These are phyloP conservation scores for Apotomis turbidana DNA, from an alignment of 2,888 invertebrate species.

Conservation along the genomic window DNA sequence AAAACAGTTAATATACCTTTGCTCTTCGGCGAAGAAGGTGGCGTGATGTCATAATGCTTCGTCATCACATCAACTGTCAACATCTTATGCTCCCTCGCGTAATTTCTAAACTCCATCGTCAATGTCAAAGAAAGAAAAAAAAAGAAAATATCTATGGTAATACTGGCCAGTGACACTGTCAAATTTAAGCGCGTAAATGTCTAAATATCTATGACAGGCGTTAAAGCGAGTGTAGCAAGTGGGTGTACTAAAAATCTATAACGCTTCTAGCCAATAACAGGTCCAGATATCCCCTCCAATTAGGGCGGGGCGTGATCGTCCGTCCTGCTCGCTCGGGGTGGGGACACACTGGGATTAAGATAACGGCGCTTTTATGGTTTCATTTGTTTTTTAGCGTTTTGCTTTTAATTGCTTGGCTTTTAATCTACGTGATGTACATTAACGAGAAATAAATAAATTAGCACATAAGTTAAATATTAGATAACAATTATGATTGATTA, in stretches of 20 bases:
- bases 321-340: constrained; percentile 64
- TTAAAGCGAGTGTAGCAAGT: constrained; percentile 33
- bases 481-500: too few relatives aligned
- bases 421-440: not conserved
- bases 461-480: too few relatives aligned
- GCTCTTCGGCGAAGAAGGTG: constrained; percentile 71
- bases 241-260: constrained; percentile 76
- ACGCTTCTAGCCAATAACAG: constrained; percentile 73
- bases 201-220: constrained; percentile 33
- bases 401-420: constrained; percentile 16
- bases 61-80: constrained; percentile 63
- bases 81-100: constrained; percentile 55
- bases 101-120: constrained; percentile 62
- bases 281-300: constrained; percentile 69
- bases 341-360: constrained; percentile 26
- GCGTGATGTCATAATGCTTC: constrained; percentile 57
- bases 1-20: constrained; percentile 59
- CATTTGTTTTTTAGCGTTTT: constrained; percentile 19
- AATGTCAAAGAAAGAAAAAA: constrained; percentile 42
- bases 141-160: constrained; percentile 9
- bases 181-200: constrained; percentile 49
- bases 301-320: constrained; percentile 72
- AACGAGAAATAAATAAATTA: too few relatives aligned
- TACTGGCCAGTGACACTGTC: constrained; percentile 15
- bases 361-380: constrained; percentile 53